Percentiles rank a stretch among this genome's conserved stretches.
Evolutionary conservation across 2,797 vertebrate species (phyloP).

Genomic region (Cryptoblepharus egeriae): DNA sequence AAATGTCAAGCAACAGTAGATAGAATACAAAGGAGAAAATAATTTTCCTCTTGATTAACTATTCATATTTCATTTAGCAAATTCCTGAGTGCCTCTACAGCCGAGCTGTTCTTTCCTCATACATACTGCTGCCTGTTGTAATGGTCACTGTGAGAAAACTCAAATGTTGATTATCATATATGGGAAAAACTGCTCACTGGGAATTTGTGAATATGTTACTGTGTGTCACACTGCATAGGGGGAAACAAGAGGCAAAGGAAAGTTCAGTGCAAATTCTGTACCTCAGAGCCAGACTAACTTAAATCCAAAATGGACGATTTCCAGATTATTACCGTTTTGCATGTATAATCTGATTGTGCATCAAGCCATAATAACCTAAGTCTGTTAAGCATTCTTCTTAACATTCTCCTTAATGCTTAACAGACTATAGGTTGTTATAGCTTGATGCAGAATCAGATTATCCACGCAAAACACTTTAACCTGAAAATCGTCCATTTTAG

Average conservation of each 20-base stretch:
- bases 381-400: too few species aligned
- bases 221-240: not conserved
- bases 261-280: not conserved
- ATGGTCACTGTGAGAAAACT: constrained; percentile 1
- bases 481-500: too few species aligned
- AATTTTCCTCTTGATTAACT: not conserved
- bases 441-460: too few species aligned
- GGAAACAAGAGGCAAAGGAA: not conserved
- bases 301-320: too few species aligned
- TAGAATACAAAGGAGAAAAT: not conserved
- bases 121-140: not conserved
- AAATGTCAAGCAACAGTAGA: constrained; percentile 7
- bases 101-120: not conserved
- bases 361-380: too few species aligned
- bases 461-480: too few species aligned
- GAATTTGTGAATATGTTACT: not conserved
- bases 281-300: too few species aligned
- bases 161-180: not conserved
- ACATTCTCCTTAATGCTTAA: too few species aligned
- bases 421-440: too few species aligned
- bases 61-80: not conserved
- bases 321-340: too few species aligned
- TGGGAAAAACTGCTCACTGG: not conserved
- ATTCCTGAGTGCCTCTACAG: not conserved
- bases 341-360: too few species aligned